phyloP scores from a whole-genome alignment of 2,113 vertebrate species.

The Spilogale gracilis region DNA sequence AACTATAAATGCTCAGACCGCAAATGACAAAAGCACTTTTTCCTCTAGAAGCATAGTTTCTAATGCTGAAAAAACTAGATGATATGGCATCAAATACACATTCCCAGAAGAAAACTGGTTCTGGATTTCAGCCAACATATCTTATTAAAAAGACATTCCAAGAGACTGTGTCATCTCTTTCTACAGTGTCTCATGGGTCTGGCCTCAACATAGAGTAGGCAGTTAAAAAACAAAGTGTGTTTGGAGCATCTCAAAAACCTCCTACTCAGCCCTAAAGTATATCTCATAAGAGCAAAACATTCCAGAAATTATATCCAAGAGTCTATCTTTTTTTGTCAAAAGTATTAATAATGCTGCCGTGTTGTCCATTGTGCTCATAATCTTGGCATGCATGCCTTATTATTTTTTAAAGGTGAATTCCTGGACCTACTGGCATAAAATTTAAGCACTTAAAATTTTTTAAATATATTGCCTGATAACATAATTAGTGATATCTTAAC shows the following conservation, averaged over 20 bases:
- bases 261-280: neutral
- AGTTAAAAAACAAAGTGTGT: neutral
- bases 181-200: neutral
- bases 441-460: neutral
- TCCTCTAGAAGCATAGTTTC: neutral
- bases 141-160: constrained; percentile 17
- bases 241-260: neutral
- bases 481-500: neutral
- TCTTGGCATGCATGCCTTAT: neutral
- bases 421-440: neutral
- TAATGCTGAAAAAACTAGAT: neutral
- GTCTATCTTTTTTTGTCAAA: neutral
- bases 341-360: neutral
- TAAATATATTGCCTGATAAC: neutral
- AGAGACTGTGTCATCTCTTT: neutral
- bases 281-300: neutral
- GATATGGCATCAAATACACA: neutral
- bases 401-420: neutral
- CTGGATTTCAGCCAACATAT: neutral
- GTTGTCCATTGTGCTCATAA: neutral
- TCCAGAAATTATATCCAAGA: neutral
- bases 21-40: neutral
- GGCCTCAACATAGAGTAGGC: neutral
- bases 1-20: neutral
- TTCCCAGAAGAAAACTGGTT: neutral